Base-by-base conservation (phyloP, 1,140 invertebrate genomes). In the Bombus polaris region DNA sequence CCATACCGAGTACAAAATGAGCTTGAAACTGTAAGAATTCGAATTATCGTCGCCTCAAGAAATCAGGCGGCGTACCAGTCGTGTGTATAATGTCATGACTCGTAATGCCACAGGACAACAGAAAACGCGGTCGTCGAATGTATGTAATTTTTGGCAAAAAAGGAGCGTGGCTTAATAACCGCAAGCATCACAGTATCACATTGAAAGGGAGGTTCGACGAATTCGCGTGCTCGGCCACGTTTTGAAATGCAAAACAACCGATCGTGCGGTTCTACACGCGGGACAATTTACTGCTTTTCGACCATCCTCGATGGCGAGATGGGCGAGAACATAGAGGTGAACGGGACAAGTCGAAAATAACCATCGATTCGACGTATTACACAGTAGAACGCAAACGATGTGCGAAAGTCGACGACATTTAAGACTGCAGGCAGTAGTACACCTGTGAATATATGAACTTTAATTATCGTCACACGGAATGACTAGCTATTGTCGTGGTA, bases 21-120 rank as follows among this genome's bases (percentile, higher is more conserved):
- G 59, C 25, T 62, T 62, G 59, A 62, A 62, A 62, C 59, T n/a
- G 59, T 62, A 62, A 4, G 35, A 42, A 65, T 53, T 15, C 13
- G 57, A 80, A 73, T 66, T 53, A 65, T 39, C 68, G 76, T 80
- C 57, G 83, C 83, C 83, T 4, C 12, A 15, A 57, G 83, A 85
- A 65, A 72, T 59, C 39, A 32, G 15, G 35, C 22, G 32, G 39
- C 25, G 18, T 44, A n/a, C 39, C 15, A 32, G 28, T 22, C 32
- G 47, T 13, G 79, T 9, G 53, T 74, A 57, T 25, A 84, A 78
- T 83, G 47, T 44, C 65, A n/a, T 22, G 75, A 71, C 39, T 73
- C 8, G 53, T 73, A 65, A 85, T 80, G 53, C 68, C 68, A 73
- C 18, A 53, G 68, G 32, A 65, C 22, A 78, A 32, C 5, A 6